These are phyloP conservation scores for Gallinago nigripennis DNA, from an alignment of 2,797 vertebrate species.

Conservation along the genomic window DNA sequence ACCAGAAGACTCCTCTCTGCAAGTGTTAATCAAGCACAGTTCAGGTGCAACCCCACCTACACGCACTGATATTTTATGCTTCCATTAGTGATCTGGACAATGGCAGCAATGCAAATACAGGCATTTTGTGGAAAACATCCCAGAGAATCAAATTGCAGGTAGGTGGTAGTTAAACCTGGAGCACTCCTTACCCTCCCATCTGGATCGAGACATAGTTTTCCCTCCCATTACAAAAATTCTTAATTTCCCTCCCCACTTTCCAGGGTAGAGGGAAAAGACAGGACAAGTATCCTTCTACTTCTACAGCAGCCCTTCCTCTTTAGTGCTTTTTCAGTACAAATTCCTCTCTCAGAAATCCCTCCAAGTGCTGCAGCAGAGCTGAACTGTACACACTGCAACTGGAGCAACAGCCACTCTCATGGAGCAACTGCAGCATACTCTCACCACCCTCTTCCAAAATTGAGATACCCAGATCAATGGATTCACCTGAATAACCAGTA, in stretches of 20 bases:
- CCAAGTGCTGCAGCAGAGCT: neutral
- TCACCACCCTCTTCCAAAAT: neutral
- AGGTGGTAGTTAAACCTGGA: neutral
- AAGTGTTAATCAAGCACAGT: neutral
- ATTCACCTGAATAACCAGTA: neutral
- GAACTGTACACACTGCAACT: neutral
- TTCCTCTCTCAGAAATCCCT: neutral
- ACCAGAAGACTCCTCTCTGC: neutral
- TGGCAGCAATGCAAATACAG: neutral
- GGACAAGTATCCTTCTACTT: neutral
- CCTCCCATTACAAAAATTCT: neutral
- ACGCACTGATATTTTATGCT: neutral
- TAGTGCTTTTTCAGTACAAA: neutral
- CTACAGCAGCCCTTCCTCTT: neutral
- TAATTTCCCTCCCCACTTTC: neutral
- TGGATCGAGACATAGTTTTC: neutral
- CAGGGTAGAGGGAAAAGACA: neutral
- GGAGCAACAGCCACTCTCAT: neutral
- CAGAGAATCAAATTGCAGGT: neutral
- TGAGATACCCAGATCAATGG: neutral
- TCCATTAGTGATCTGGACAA: neutral
- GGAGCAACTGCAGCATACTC: neutral
- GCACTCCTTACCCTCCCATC: neutral
- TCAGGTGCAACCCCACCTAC: neutral
- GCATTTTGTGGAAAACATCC: neutral